phyloP scores from a whole-genome alignment of 1,140 invertebrate genomes.

The Zaprionus ghesquierei region DNA sequence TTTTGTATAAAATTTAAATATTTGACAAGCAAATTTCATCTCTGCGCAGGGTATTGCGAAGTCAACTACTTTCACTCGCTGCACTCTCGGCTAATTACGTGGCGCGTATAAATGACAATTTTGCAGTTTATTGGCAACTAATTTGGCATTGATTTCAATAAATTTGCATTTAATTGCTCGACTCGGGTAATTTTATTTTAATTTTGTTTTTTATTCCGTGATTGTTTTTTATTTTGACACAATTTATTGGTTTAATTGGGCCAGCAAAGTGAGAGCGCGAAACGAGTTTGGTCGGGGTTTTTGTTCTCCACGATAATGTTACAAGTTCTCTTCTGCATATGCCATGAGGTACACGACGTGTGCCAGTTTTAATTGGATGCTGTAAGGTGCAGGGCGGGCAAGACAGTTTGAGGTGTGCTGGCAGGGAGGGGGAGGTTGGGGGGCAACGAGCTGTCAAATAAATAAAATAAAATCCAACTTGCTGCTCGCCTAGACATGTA shows the following conservation, averaged over 20 bases:
- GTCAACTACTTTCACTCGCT: neutral
- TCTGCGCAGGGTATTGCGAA: neutral
- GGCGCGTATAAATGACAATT: slow-evolving; percentile 43
- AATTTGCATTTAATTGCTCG: slow-evolving; percentile 72
- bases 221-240: slow-evolving; percentile 7
- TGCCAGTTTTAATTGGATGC: slow-evolving; percentile 55
- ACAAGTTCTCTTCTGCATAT: slow-evolving; percentile 21
- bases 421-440: neutral
- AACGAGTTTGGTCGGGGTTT: slow-evolving; percentile 33
- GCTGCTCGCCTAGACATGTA: slow-evolving; percentile 13
- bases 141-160: slow-evolving; percentile 72
- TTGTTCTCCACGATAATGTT: neutral
- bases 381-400: neutral
- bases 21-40: no score
- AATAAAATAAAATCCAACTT: slow-evolving; percentile 36
- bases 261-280: slow-evolving; percentile 46
- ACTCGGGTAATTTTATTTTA: slow-evolving; percentile 40
- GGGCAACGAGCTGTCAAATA: slow-evolving; percentile 40
- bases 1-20: no score
- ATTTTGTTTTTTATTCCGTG: neutral
- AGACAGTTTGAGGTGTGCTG: neutral
- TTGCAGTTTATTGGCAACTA: slow-evolving; percentile 64
- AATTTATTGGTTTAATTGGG: slow-evolving; percentile 75
- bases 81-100: neutral
- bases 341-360: slow-evolving; percentile 35